Conservation (phyloP, 2,797 vertebrate genomes). For the Rhinichthys osculus region DNA sequence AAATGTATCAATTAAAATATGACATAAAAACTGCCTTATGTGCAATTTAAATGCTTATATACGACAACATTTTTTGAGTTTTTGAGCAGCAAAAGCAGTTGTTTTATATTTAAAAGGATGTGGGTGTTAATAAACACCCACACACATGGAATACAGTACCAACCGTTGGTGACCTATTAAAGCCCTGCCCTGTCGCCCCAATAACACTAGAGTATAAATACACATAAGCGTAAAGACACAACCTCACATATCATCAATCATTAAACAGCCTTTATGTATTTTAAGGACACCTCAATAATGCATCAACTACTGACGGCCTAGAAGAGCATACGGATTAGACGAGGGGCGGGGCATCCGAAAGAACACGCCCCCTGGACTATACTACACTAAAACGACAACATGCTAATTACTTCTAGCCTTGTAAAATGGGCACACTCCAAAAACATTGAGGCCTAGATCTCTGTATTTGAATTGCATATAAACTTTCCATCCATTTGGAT, state of each 20-base stretch:
- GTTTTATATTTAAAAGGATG: conserved; percentile 44
- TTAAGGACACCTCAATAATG: conserved; percentile 68
- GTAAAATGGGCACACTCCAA: neutral
- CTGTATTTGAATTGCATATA: neutral
- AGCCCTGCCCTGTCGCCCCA: conserved; percentile 6
- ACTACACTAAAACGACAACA: neutral
- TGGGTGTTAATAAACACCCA: conserved; percentile 38
- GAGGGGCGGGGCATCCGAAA: conserved; percentile 19
- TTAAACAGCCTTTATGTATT: conserved; percentile 64
- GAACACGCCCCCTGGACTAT: conserved; percentile 52
- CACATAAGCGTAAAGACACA: conserved; percentile 47
- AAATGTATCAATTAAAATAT: neutral
- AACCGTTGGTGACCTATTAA: conserved; percentile 52
- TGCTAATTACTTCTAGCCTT: neutral
- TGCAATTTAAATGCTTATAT: neutral
- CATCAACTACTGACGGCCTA: conserved; percentile 60
- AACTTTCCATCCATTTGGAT: neutral
- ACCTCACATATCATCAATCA: conserved; percentile 68
- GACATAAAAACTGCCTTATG: neutral
- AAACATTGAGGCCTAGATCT: neutral
- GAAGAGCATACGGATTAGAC: conserved; percentile 61
- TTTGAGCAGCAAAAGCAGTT: conserved; percentile 23
- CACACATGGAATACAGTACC: conserved; percentile 37
- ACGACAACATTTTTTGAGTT: neutral
- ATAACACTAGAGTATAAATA: conserved; percentile 20